phyloP scores from a whole-genome alignment of 2,797 vertebrate species.

The Harpagifer antarcticus region DNA sequence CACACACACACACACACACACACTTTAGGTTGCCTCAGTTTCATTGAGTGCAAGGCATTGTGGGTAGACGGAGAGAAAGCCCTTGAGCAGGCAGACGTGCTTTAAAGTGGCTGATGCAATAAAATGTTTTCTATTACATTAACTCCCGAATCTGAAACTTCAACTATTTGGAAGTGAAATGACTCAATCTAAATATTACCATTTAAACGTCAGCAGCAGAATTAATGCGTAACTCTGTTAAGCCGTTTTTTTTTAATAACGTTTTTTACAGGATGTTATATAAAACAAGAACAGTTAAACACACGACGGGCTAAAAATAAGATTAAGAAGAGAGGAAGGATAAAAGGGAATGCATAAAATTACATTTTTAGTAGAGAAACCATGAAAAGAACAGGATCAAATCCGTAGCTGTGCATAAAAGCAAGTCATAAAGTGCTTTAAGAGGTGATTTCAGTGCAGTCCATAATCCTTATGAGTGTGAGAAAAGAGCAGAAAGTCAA shows the following conservation, averaged over 20 bases:
- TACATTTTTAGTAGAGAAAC: constrained; percentile 10
- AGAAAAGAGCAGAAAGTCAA: constrained; percentile 40
- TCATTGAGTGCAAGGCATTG: constrained; percentile 33
- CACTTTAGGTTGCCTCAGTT: constrained; percentile 18
- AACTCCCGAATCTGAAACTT: neutral
- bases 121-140: constrained; percentile 7
- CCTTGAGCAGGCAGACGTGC: neutral
- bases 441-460: constrained; percentile 50
- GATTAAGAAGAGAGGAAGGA: constrained; percentile 1
- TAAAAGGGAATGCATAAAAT: constrained; percentile 30
- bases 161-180: neutral
- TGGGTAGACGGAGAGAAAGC: constrained; percentile 20
- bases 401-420: constrained; percentile 38
- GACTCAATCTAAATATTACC: neutral
- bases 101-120: neutral
- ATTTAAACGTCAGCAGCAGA: neutral
- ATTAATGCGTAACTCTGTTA: neutral
- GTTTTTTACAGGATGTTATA: neutral
- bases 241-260: neutral
- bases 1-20: too few relatives aligned
- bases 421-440: constrained; percentile 53
- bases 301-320: constrained; percentile 5
- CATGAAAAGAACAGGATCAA: constrained; percentile 27
- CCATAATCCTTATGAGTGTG: constrained; percentile 48
- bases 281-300: constrained; percentile 16